Percentiles rank a stretch among this genome's conserved stretches.
Evolutionary conservation across 2,888 invertebrate genomes (phyloP).

Genomic region (Gymnocheta viridis): DNA sequence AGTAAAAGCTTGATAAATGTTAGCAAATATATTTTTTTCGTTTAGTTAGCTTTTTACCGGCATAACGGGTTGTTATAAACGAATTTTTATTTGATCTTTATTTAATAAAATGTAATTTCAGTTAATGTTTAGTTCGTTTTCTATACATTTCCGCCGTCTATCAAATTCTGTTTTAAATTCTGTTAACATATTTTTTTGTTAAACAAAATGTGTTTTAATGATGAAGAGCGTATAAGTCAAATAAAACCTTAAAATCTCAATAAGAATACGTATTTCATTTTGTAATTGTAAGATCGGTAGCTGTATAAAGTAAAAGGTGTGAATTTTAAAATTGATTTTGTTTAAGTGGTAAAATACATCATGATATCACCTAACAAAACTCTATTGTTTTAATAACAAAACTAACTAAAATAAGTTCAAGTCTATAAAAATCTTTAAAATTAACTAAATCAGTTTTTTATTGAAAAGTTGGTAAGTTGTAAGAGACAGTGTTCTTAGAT

Average conservation of each 20-base stretch:
- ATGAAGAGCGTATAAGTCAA: background rate
- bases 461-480: constrained; percentile 1
- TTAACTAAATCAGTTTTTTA: background rate
- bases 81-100: background rate
- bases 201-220: background rate
- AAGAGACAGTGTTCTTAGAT: background rate
- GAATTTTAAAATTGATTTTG: constrained; percentile 29
- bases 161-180: background rate
- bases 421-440: background rate
- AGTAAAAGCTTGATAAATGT: constrained; percentile 64
- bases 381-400: background rate
- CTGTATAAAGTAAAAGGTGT: constrained; percentile 44
- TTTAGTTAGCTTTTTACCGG: constrained; percentile 68
- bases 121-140: background rate
- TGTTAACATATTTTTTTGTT: background rate
- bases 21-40: constrained; percentile 58
- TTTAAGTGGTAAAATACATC: constrained; percentile 19
- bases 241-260: constrained; percentile 6
- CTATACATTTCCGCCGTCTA: background rate
- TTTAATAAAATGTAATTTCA: constrained; percentile 33
- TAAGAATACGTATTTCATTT: constrained; percentile 2
- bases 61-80: constrained; percentile 53
- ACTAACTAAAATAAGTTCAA: background rate
- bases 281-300: background rate
- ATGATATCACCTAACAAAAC: constrained; percentile 42